Evolutionary conservation across 2,888 invertebrate genomes (phyloP), one percentile per base, ranked within the genome.

Genomic region (Ariolimax columbianus): DNA sequence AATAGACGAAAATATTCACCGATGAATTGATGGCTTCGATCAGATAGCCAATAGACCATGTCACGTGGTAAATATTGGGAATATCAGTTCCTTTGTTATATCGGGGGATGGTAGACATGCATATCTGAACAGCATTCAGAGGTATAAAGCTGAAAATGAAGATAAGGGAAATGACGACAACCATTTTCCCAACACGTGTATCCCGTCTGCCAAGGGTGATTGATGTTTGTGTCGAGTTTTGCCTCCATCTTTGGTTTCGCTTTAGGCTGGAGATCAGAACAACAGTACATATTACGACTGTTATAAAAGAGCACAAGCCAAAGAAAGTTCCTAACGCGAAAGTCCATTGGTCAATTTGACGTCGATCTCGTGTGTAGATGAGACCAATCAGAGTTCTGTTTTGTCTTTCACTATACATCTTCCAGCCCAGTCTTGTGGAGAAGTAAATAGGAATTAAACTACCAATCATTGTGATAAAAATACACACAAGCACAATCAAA

Each of bases 121-220:
- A 77, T 1, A 77, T 55, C 59, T 77, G 77, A 7, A 77, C 59
- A n/a, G 38, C 59, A 59, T 59, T 77, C 0, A 63, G 55, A 0
- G 77, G 77, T n/a, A 77, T 55, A n/a, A 77, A 77, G n/a, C 59
- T 77, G 36, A 77, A 19, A 17, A 77, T 59, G 38, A 77, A 77
- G 38, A 77, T 36, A 1, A 55, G 23, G 38, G 77, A 77, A 2
- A 77, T 33, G 23, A 77, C 77, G 0, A 77, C 11, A 1, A 77
- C 59, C 77, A 77, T 77, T 55, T 63, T 77, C 0, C 55, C 63
- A n/a, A 59, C 77, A 36, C 63, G 55, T 26, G 38, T 19, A 26
- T 77, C 77, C 2, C 63, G 55, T 77, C 63, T 55, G 23, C n/a
- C 17, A 36, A 38, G 6, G 17, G 33, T 47, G 43, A 19, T 72